Conservation (phyloP, 2,113 vertebrate species). For the Pseudopodoces humilis region DNA sequence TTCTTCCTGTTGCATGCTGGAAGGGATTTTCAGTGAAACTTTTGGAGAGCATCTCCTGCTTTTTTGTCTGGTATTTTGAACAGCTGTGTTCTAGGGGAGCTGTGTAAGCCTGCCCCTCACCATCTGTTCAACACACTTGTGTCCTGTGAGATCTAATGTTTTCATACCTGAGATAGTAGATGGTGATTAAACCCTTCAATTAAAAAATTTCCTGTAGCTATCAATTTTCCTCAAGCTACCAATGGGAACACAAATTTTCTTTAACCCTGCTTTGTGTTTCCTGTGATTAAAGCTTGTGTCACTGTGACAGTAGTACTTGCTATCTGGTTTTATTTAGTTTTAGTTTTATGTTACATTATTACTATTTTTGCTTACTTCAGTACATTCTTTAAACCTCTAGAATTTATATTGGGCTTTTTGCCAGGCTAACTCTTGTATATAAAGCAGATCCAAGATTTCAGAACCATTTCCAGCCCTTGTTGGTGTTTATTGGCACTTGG, state of each 20-base stretch:
- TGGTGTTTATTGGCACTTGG: background rate
- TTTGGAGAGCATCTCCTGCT: background rate
- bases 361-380: background rate
- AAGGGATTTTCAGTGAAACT: background rate
- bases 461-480: background rate
- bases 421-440: accelerated
- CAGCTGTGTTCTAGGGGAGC: background rate
- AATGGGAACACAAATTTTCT: background rate
- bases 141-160: background rate
- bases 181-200: background rate
- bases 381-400: background rate
- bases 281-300: background rate
- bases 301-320: background rate
- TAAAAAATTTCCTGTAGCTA: background rate
- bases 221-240: background rate
- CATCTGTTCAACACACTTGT: background rate
- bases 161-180: background rate
- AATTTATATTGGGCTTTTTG: background rate
- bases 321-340: background rate
- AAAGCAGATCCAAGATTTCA: background rate
- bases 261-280: background rate
- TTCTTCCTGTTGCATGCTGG: background rate
- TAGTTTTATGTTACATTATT: background rate
- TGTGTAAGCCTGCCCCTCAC: background rate
- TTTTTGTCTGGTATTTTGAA: background rate